Evolutionary conservation across 2,888 invertebrate genomes (phyloP).

Genomic region (Octonoba sinensis): DNA sequence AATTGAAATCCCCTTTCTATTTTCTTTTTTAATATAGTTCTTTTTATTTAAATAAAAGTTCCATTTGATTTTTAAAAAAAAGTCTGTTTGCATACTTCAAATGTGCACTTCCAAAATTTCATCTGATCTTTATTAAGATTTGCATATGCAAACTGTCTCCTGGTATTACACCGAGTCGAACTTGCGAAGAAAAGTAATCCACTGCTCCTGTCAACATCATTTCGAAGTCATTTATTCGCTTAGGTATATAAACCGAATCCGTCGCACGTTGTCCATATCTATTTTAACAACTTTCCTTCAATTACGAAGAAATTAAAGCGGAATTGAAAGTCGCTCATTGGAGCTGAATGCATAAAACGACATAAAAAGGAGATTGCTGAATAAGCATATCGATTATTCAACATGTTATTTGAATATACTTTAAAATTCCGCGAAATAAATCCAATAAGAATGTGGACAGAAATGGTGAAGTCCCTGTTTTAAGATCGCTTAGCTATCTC

Average conservation of each 20-base stretch:
- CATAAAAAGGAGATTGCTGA: conserved; percentile 5
- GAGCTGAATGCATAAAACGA: conserved; percentile 11
- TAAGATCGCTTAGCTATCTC: too few relatives aligned
- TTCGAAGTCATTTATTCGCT: conserved; percentile 7
- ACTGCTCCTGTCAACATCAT: conserved; percentile 4
- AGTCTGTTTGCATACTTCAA: too few relatives aligned
- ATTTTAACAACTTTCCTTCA: neutral
- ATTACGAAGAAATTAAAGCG: conserved; percentile 11
- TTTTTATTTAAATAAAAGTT: too few relatives aligned
- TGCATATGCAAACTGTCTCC: too few relatives aligned
- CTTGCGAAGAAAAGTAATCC: too few relatives aligned
- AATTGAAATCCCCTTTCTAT: too few relatives aligned
- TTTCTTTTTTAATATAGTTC: too few relatives aligned
- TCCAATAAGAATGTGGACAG: conserved; percentile 7
- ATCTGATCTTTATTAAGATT: too few relatives aligned
- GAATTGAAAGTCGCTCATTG: neutral
- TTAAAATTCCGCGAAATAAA: conserved; percentile 5
- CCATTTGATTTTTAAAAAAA: too few relatives aligned
- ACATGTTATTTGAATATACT: conserved; percentile 20
- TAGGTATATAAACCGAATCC: conserved; percentile 6
- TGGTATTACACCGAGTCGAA: too few relatives aligned
- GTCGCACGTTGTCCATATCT: neutral
- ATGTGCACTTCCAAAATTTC: too few relatives aligned
- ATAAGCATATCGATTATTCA: conserved; percentile 13
- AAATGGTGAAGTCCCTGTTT: neutral